Percentiles rank a stretch among this genome's conserved stretches.
phyloP scores from a whole-genome alignment of 2,113 vertebrate genomes.

The Scortum barcoo region DNA sequence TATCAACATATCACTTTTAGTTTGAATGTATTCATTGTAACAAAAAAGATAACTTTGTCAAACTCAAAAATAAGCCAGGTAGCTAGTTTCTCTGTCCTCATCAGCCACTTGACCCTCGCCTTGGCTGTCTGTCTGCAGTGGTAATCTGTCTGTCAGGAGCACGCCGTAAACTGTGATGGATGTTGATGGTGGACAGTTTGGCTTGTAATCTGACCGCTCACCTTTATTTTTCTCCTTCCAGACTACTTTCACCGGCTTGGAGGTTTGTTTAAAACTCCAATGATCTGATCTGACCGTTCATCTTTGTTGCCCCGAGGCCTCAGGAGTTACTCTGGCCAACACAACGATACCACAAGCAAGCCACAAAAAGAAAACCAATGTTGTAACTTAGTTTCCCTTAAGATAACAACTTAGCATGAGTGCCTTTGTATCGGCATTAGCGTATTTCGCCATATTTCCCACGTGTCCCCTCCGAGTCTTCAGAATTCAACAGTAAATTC shows the following conservation, averaged over 20 bases:
- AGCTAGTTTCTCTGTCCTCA: neutral
- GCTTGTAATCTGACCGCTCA: neutral
- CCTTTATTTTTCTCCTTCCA: slow-evolving; percentile 1
- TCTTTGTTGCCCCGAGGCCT: slow-evolving; percentile 1
- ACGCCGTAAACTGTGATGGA: neutral
- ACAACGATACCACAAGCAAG: neutral
- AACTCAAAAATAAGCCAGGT: neutral
- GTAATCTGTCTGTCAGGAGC: neutral
- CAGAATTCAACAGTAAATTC: slow-evolving; percentile 26
- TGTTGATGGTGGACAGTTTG: slow-evolving; percentile 6
- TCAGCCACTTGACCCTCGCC: neutral
- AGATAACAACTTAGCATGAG: too few species aligned
- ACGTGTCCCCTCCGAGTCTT: slow-evolving; percentile 13
- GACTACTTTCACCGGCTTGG: neutral
- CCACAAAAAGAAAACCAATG: neutral
- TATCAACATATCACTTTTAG: neutral
- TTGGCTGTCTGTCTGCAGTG: neutral
- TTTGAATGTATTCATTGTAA: neutral
- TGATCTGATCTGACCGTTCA: neutral
- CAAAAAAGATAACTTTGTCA: neutral
- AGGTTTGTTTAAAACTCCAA: neutral
- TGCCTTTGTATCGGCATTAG: neutral
- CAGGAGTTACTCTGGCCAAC: neutral
- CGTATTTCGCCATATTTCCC: neutral
- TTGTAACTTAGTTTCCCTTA: neutral